Evolutionary conservation across 2,113 vertebrate genomes (phyloP), one percentile per base, ranked within the genome.

Genomic region (Periophthalmus modestus): DNA sequence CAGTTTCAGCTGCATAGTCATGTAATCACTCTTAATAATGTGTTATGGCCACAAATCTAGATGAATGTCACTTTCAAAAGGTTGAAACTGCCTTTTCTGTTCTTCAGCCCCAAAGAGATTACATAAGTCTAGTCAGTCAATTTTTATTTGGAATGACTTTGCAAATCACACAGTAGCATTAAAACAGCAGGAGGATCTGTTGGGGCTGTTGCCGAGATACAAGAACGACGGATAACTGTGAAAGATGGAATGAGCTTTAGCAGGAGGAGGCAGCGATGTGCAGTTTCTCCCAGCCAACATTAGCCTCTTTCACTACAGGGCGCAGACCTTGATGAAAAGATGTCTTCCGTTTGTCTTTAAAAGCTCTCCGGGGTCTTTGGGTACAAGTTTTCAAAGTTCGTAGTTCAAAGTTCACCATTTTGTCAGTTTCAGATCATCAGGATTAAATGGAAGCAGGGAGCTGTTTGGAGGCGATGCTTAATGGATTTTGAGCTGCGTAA

Each of bases 321-420:
- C 68, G 67, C 74, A 83, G 81, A 82, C 73, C 76, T 87, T 82
- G 82, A 87, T 85, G 74, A 86, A 85, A 82, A 85, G 69, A 85
- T 73, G 52, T 71, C 72, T 48, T 68, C 55, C 79, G 79, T 69
- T 72, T 85, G 69, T 76, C 62, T 86, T 81, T 18, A 82, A 82
- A 82, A 62, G 79, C 65, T 72, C 77, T 76, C 71, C 73, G 52
- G 67, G 73, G 84, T 69, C 69, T 71, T 86, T 86, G 84, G 62
- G 82, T 77, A 68, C 74, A 76, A 48, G 50, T 85, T 81, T 87
- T 87, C 23, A 79, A 65, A 82, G 79, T 81, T 82, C 68, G 74
- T 81, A 78, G 79, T 81, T 85, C 79, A 73, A 83, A 77, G 69
- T 19, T 14, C 15, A n/a, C 28, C 59, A 71, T 72, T 87, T 88